Evolutionary conservation across 1,140 invertebrate genomes (phyloP), one percentile per base, ranked within the genome.

Genomic region (Lethrus apterus): DNA sequence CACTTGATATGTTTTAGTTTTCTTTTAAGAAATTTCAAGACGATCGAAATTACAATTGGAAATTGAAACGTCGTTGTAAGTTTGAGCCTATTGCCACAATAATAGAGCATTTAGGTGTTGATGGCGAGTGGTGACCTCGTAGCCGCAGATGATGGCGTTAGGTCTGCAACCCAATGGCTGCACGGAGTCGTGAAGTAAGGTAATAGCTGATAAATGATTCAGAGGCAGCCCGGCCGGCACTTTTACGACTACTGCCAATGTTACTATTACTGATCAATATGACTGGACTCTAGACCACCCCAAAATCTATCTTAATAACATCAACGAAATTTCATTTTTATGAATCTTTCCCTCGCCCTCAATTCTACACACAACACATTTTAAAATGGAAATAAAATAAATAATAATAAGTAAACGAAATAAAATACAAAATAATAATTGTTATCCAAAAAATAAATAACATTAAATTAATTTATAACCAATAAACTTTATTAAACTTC

Each of bases 21-120:
- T n/a, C n/a, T n/a, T n/a, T n/a, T n/a, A n/a, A n/a, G n/a, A n/a
- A n/a, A n/a, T n/a, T n/a, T n/a, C n/a, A n/a, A n/a, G n/a, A n/a
- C n/a, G n/a, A n/a, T n/a, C n/a, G n/a, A n/a, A n/a, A 53, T 50
- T 53, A 53, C 48, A 53, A 53, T 53, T 53, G 47, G 51, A 50
- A 53, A 53, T 50, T 46, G 44, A 54, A 54, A 51, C 32, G 49
- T 35, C 33, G 24, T 35, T 38, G 44, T 51, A 51, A 51, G 48
- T 51, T 47, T 21, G 30, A 30, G 17, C 52, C 48, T 54, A 54
- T 44, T 17, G 40, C 49, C 31, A 21, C 13, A 23, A 41, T 47
- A 49, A 54, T 51, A 46, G 49, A 30, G 29, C 52, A 51, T 50
- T 53, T 50, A 38, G 34, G 32, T 33, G 42, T 48, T 42, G 48